phyloP scores from a whole-genome alignment of 2,797 vertebrate species.

The Delichon dasypus region DNA sequence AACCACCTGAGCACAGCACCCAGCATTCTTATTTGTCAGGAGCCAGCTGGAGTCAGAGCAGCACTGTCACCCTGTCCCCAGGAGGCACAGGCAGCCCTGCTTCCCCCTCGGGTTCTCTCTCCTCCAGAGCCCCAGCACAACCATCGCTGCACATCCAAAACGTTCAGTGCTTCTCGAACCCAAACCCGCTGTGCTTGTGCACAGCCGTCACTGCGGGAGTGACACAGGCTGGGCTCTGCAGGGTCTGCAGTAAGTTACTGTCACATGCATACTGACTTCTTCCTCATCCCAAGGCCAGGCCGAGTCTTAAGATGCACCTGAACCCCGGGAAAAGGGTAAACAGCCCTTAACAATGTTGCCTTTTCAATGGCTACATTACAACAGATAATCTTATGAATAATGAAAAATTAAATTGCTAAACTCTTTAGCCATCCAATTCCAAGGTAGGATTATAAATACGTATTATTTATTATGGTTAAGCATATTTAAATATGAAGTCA shows the following conservation, averaged over 20 bases:
- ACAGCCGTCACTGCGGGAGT: background rate
- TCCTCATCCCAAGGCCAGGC: background rate
- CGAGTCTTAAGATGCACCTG: background rate
- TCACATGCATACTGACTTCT: background rate
- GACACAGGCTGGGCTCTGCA: background rate
- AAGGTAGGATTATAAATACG: background rate
- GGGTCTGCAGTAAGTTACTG: background rate
- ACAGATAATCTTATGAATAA: background rate
- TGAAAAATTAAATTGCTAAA: background rate
- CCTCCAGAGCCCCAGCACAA: background rate
- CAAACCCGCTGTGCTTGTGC: background rate
- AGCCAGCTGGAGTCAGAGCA: background rate
- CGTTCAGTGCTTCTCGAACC: background rate
- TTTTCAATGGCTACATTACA: background rate
- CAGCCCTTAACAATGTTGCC: background rate
- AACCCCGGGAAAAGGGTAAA: background rate
- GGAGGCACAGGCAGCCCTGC: background rate
- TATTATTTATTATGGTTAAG: background rate
- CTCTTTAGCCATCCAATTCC: background rate
- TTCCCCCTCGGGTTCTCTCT: too few relatives aligned
- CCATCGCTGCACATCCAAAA: background rate
- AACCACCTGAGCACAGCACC: background rate
- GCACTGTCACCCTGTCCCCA: background rate
- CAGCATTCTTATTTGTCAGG: background rate
- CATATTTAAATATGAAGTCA: background rate